Conservation (phyloP, 2,113 vertebrate genomes). For the Pterocles orientalis region DNA sequence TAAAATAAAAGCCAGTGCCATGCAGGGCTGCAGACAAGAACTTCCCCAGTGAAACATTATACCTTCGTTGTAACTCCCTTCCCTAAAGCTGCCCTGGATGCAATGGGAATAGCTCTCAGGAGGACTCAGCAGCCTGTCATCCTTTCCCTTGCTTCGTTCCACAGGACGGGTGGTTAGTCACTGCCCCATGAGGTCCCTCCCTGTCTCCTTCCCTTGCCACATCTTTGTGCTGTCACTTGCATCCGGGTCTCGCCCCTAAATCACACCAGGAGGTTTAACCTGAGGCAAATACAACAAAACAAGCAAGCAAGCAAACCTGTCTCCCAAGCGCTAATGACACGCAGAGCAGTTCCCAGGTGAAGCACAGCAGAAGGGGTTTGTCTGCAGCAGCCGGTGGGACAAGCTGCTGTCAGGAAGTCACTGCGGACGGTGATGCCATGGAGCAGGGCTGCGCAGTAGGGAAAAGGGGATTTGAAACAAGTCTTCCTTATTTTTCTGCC, state of each 20-base stretch:
- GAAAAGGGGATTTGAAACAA: neutral
- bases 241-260: slow-evolving; percentile 47
- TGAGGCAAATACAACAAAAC: slow-evolving; percentile 16
- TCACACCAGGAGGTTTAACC: slow-evolving; percentile 39
- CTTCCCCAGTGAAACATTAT: neutral
- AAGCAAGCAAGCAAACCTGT: slow-evolving; percentile 37
- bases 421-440: accelerated
- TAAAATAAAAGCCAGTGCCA: neutral
- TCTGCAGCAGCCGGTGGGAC: neutral
- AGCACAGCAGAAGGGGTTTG: neutral
- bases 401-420: neutral
- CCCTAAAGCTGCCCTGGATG: neutral
- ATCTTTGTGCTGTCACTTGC: slow-evolving; percentile 18
- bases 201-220: slow-evolving; percentile 29
- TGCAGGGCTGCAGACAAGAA: neutral
- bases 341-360: neutral
- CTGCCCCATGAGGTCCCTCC: neutral
- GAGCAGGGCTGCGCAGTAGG: neutral
- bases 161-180: slow-evolving; percentile 36
- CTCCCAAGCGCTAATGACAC: neutral
- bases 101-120: neutral
- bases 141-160: slow-evolving; percentile 28
- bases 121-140: slow-evolving; percentile 38
- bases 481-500: neutral
- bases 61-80: neutral